Evolutionary conservation across 64 coral and sea anemone species (phyloP), one percentile per base, ranked within the genome.

Genomic region (Actinia equina): DNA sequence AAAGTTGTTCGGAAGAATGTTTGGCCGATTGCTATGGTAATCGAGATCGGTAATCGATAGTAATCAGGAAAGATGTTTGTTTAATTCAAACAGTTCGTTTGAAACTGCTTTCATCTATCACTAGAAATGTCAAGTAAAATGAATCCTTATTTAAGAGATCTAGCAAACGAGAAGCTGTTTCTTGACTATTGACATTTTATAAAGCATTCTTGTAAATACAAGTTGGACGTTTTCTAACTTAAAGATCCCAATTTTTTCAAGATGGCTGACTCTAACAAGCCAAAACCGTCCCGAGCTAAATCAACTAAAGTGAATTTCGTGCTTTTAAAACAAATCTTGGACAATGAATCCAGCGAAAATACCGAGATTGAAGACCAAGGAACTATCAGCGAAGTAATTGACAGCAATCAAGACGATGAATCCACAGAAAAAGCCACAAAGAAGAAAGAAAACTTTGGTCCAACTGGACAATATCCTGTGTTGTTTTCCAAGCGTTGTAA

Each of bases 241-340:
- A 5, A 71, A 74, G 69, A 74, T 41, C 25, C 12, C 12, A 11
- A 71, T 27, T 30, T 74, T 86, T 41, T 79, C 89, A 60, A 85
- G 54, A 77, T 23, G 71, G 78, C 43, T 0, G 78, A 81, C 22
- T 18, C 78, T 20, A 52, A n/a, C n/a, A 52, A 81, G 14, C 22
- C 49, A 81, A 52, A 81, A 19, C 3, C 77, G n/a, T 37, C 52
- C 77, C 20, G 60, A 77, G 52, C 86, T 49, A 57, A 64, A 62
- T 61, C 69, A 85, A 88, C 46, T 54, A 93, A 93, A 78, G 92
- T 82, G 58, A 97, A 93, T 56, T 97, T 93, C 88, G 88, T 86
- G 6, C 88, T 97, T 25, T 82, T 97, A 25, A 93, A 90, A 77
- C 88, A 91, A 27, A 93, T 97, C 84, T 88, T 97, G 18, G 94